Evolutionary conservation across 1,140 invertebrate genomes (phyloP).

Genomic region (Polypedilum pembai): DNA sequence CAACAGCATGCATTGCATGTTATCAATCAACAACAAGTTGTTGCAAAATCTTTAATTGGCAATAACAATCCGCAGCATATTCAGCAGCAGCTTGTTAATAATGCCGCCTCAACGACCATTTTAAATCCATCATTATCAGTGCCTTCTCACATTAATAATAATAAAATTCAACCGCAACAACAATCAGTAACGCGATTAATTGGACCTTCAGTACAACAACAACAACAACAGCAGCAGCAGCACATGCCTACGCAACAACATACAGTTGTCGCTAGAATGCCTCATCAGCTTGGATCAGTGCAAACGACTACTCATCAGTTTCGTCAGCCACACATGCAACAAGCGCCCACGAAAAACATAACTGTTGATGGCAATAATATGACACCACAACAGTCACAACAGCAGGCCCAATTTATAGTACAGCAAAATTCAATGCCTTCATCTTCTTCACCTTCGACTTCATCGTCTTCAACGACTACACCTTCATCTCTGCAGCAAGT

Average conservation of each 20-base stretch:
- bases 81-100: constrained; percentile 34
- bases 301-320: constrained; percentile 33
- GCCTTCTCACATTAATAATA: constrained; percentile 30
- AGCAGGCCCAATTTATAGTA: constrained; percentile 41
- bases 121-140: constrained; percentile 30
- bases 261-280: constrained; percentile 29
- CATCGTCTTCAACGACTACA: constrained; percentile 32
- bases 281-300: constrained; percentile 38
- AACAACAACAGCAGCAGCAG: constrained; percentile 36
- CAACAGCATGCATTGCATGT: not conserved
- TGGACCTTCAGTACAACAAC: constrained; percentile 32
- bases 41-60: constrained; percentile 5
- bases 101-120: constrained; percentile 27
- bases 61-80: constrained; percentile 36
- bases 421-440: constrained; percentile 32
- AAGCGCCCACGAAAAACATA: constrained; percentile 30
- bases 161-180: constrained; percentile 35
- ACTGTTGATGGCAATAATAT: constrained; percentile 36
- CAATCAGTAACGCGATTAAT: constrained; percentile 30
- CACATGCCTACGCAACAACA: constrained; percentile 33
- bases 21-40: not conserved
- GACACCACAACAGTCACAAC: constrained; percentile 37
- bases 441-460: constrained; percentile 33
- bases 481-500: constrained; percentile 29
- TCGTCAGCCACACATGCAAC: constrained; percentile 34